A percentile compares a stretch with the other conserved stretches of the same genome.
Evolutionary conservation across 2,888 invertebrate genomes (phyloP).

Genomic region (Cerceris ruficornis): DNA sequence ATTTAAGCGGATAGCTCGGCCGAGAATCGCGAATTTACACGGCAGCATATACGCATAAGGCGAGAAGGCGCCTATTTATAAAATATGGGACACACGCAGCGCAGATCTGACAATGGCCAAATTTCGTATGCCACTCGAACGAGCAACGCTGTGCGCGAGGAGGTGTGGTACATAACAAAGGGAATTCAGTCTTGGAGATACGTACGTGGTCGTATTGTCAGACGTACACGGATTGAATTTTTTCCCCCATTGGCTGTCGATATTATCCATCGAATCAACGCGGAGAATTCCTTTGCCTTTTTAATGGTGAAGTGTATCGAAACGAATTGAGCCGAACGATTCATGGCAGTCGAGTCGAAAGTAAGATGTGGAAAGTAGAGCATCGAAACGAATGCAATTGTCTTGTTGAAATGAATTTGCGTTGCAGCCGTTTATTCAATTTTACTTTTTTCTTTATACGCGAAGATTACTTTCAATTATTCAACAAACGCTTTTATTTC

Average conservation of each 20-base stretch:
- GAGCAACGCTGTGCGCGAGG: constrained; percentile 36
- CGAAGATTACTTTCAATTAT: too few relatives aligned
- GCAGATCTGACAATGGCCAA: constrained; percentile 58
- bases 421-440: too few relatives aligned
- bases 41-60: background rate
- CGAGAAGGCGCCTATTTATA: constrained; percentile 46
- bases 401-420: too few relatives aligned
- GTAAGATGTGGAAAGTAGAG: too few relatives aligned
- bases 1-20: constrained; percentile 41
- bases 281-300: background rate
- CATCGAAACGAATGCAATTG: too few relatives aligned
- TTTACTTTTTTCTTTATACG: too few relatives aligned
- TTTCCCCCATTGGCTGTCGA: constrained; percentile 14
- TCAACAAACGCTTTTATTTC: too few relatives aligned
- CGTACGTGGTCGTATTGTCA: constrained; percentile 25
- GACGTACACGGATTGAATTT: constrained; percentile 47
- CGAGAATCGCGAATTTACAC: constrained; percentile 29
- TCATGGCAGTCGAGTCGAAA: too few relatives aligned
- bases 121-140: constrained; percentile 67
- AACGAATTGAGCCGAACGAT: too few relatives aligned
- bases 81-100: constrained; percentile 58
- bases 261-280: background rate
- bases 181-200: constrained; percentile 31
- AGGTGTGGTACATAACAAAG: constrained; percentile 51
- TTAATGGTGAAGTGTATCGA: background rate